Evolutionary conservation across 1,140 invertebrate species (phyloP), one percentile per base, ranked within the genome.

Genomic region (Antheraea pernyi): DNA sequence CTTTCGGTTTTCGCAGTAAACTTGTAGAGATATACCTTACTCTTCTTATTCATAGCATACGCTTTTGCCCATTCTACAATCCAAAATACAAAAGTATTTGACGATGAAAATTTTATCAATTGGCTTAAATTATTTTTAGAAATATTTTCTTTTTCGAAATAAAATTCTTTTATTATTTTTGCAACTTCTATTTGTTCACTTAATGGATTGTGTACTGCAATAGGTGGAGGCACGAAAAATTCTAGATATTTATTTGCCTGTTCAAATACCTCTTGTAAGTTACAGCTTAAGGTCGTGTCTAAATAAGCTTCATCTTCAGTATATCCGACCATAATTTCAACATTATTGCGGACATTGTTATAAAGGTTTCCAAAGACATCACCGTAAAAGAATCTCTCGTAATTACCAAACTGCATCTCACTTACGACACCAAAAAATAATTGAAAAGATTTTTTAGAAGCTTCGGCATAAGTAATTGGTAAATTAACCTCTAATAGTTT

Each of bases 341-440:
- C 75, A 62, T 91, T 93, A 18, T 84, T 64, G n/a, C 62, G 59
- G 8, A 69, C 80, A 66, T 92, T 83, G 30, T 76, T 79, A 46
- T 71, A 60, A 46, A 90, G 77, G 58, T 86, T 75, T 65, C 87
- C 75, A 19, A 81, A 66, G 18, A 86, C 81, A 67, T 80, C 67
- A 37, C 85, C 78, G 2, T 76, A 74, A 11, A 93, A 71, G 63
- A 93, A 91, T 8, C 78, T 69, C 65, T 88, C 77, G n/a, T 81
- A 77, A 42, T 82, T 70, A 8, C 79, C 76, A 62, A 93, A 89
- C 59, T 72, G 70, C 68, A 88, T 90, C 77, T 92, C 93, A 30
- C 91, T 77, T 36, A 89, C 81, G 19, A 91, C 90, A 64, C 73
- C 74, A 63, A 80, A 77, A 64, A 94, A 73, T 5, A 89, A 89